Evolutionary conservation across 2,888 invertebrate genomes (phyloP), one percentile per base, ranked within the genome.

Genomic region (Stenodera caucasica): DNA sequence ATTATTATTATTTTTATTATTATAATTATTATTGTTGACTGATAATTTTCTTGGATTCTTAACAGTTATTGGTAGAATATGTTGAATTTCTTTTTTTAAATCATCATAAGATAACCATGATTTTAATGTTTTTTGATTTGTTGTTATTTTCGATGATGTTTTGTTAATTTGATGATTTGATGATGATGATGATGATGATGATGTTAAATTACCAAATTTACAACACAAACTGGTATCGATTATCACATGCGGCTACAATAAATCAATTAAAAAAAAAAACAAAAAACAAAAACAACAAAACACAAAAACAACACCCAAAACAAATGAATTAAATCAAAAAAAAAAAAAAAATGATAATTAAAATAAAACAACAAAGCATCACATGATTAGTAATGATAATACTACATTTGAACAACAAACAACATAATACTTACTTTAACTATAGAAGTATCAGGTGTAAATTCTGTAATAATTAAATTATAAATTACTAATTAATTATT

Each of bases 231-330:
- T 63, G 68, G 64, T 64, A 68, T 63, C 59, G 72, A 72, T 73
- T 66, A 70, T 14, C 40, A 18, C 77, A 78, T 76, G 78, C 78
- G 70, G 75, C 79, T 78, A 80, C 73, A 79, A 72, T 72, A 74
- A 72, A 75, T 75, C 76, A n/a, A n/a, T n/a, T n/a, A n/a, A n/a
- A n/a, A n/a, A 75, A 73, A 67, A 70, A 66, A 69, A 70, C 66
- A 67, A 70, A 67, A 67, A 71, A 65, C 68, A 70, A 67, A 69
- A 67, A 70, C 64, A 67, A 71, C 63, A 66, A 62, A 54, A 49
- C n/a, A 53, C 32, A 63, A 58, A 58, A 32, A 55, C 54, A 59
- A 60, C 49, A 60, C 58, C 35, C 23, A 55, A 12, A 49, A 50
- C 14, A 58, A 58, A 53, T 50, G 49, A 51, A 29, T 50, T 62